Evolutionary conservation across 2,888 invertebrate genomes (phyloP).

Genomic region (Clepsis dumicolana): DNA sequence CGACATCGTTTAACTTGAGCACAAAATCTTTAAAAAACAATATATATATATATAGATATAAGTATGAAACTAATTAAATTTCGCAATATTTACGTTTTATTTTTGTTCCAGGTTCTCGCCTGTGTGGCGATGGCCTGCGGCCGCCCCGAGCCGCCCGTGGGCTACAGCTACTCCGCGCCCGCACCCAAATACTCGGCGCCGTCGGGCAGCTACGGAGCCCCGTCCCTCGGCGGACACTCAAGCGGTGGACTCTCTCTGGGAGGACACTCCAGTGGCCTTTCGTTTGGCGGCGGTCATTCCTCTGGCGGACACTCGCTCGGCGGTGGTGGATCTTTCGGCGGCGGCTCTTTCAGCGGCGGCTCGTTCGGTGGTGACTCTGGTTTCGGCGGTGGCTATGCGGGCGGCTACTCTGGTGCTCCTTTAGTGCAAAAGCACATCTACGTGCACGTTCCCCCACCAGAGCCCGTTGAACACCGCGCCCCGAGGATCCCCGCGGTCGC

Average conservation of each 20-base stretch:
- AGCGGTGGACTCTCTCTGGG: constrained; percentile 52
- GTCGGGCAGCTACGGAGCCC: constrained; percentile 64
- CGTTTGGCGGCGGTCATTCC: constrained; percentile 49
- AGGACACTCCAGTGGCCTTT: constrained; percentile 55
- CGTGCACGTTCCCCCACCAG: constrained; percentile 96
- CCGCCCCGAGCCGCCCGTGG: constrained; percentile 82
- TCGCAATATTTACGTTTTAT: background rate
- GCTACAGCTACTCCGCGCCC: constrained; percentile 80
- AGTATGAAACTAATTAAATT: background rate
- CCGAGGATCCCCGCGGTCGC: constrained; percentile 88
- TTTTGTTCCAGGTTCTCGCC: constrained; percentile 72
- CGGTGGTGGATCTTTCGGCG: constrained; percentile 48
- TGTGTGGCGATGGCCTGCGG: constrained; percentile 79
- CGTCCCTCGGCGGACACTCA: constrained; percentile 55
- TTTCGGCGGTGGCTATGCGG: constrained; percentile 74
- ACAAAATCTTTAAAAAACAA: background rate
- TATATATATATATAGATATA: too few species aligned
- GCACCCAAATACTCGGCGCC: constrained; percentile 61
- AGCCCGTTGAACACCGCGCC: constrained; percentile 90
- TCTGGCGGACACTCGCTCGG: constrained; percentile 48
- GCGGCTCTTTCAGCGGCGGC: constrained; percentile 52
- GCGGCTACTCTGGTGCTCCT: constrained; percentile 84
- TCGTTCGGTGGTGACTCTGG: constrained; percentile 69
- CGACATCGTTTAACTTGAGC: background rate
- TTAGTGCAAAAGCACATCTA: constrained; percentile 95